Evolutionary conservation across 2,113 vertebrate genomes (phyloP), one percentile per base, ranked within the genome.

Genomic region (Chloropsis cyanopogon): DNA sequence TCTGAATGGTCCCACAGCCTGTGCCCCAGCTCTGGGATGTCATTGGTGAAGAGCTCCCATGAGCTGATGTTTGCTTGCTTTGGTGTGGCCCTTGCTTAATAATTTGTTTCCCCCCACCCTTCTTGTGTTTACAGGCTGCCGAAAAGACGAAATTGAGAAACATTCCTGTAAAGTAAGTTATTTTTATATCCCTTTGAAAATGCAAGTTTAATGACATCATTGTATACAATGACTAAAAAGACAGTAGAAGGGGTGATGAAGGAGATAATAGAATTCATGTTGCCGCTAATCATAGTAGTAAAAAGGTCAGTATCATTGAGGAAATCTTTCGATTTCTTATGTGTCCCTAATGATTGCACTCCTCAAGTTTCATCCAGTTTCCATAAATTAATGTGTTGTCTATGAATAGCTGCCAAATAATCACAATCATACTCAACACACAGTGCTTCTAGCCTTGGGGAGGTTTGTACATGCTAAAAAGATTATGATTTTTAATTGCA

Each of bases 141-240:
- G 99, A 99, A 97, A 99, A 99, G 97, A 97, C 98, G 97, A 99
- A 99, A 97, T 95, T 98, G 97, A 98, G 98, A 98, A 98, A 97
- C 96, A 96, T 98, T 95, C 98, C 98, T 93, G 95, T 98, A 52
- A 99, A 98, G 99, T 99, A 99, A 99, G 99, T 98, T 90, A 39
- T 83, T 96, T 95, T 96, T 91, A 60, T 96, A 92, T 94, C 92
- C 4, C 0, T 96, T 96, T 84, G 46, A 91, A 93, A 94, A 93
- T 75, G 72, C 65, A 41, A 81, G 72, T 97, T 95, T 84, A 93
- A 93, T 12, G 2, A 76, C 76, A 25, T 84, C n/a, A 3, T 61
- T 94, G 54, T 35, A n/a, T 83, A 63, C 44, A 54, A 20, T 84
- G 85, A 61, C 76, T 91, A n/a, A 68, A 70, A 90, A 65, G 82